These are phyloP conservation scores for Cyphomyrus discorhynchus DNA, from an alignment of 2,113 vertebrate species.

Conservation along the genomic window DNA sequence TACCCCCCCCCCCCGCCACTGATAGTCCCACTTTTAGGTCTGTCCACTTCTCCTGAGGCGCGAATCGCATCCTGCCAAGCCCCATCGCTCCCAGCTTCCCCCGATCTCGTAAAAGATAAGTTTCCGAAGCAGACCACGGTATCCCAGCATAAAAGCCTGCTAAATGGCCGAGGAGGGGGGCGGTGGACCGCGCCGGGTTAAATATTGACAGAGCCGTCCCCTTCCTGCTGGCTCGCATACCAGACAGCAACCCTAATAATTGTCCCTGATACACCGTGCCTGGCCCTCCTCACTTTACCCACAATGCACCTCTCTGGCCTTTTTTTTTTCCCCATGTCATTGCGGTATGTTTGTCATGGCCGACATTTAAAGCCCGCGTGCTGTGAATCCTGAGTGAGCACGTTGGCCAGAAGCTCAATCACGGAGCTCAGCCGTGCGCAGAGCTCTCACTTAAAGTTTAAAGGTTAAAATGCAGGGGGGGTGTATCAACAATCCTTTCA, in stretches of 20 bases:
- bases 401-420: neutral
- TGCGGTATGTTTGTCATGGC: neutral
- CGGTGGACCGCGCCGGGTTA: conserved; percentile 21
- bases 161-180: neutral
- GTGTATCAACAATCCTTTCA: neutral
- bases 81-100: neutral
- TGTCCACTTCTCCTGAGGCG: neutral
- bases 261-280: neutral
- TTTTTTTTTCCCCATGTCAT: neutral
- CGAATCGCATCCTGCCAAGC: neutral
- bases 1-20: neutral
- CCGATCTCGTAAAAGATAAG: neutral
- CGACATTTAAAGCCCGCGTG: neutral
- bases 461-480: neutral
- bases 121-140: neutral
- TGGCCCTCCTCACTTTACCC: neutral
- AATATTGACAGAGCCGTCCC: conserved; percentile 14
- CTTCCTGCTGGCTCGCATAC: conserved; percentile 1
- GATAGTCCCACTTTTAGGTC: neutral
- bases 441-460: neutral
- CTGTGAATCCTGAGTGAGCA: neutral
- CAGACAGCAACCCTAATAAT: neutral
- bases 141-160: neutral
- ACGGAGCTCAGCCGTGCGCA: neutral
- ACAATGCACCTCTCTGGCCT: neutral